Evolutionary conservation across 1,140 invertebrate genomes (phyloP).

Genomic region (Aricia agestis): DNA sequence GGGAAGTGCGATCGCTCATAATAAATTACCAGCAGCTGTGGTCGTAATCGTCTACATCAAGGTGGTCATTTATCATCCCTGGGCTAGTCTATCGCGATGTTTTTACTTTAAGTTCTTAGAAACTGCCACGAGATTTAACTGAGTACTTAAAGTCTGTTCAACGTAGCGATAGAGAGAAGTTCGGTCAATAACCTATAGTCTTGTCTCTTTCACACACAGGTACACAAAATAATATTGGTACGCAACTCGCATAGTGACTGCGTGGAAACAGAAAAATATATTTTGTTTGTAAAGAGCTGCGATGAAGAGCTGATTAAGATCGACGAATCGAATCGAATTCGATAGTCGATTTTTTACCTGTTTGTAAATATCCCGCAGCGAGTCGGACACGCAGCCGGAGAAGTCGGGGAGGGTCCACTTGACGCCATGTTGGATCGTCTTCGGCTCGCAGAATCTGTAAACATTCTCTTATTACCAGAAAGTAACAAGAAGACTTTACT

Average conservation of each 20-base stretch:
- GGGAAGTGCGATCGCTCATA: background rate
- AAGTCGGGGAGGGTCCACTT: conserved; percentile 86
- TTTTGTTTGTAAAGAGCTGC: too few relatives aligned
- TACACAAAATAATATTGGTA: too few relatives aligned
- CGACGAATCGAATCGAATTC: too few relatives aligned
- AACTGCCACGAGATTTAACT: background rate
- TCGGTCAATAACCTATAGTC: too few relatives aligned
- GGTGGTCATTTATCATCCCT: background rate
- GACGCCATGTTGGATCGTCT: conserved; percentile 73
- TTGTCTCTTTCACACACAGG: too few relatives aligned
- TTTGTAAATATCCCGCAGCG: conserved; percentile 79
- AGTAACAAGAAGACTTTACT: too few relatives aligned
- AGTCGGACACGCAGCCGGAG: conserved; percentile 81
- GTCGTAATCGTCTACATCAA: background rate
- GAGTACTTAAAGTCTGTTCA: too few relatives aligned
- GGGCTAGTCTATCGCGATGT: background rate
- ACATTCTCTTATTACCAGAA: too few relatives aligned
- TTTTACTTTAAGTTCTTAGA: background rate
- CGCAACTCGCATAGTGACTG: too few relatives aligned
- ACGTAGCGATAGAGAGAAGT: too few relatives aligned
- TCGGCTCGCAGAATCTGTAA: conserved; percentile 73
- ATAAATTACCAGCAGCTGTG: background rate
- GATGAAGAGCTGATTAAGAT: too few relatives aligned
- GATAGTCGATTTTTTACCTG: conserved; percentile 78
- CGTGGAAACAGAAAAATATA: too few relatives aligned